phyloP scores from a whole-genome alignment of 2,113 vertebrate genomes.

The Heloderma charlesbogerti region DNA sequence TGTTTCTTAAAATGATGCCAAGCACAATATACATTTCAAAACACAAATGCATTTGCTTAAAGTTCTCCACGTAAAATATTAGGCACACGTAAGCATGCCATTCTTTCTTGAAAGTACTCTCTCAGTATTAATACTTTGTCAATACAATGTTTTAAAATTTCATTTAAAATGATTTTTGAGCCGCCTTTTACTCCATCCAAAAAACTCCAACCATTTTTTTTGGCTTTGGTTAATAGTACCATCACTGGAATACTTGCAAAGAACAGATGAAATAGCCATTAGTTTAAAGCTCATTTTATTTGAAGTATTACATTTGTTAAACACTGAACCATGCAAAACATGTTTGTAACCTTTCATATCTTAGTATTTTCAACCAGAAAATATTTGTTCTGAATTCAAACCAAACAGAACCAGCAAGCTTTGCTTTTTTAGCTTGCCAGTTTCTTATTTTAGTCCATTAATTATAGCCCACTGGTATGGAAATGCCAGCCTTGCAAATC shows the following conservation, averaged over 20 bases:
- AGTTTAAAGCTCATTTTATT: slow-evolving; percentile 28
- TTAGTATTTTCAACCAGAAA: neutral
- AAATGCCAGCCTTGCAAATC: neutral
- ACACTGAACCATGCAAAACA: slow-evolving; percentile 5
- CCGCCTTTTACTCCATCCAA: neutral
- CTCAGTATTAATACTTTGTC: neutral
- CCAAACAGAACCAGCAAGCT: neutral
- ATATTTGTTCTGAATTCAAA: neutral
- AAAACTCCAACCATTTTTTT: neutral
- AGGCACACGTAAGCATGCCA: neutral
- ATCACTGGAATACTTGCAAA: neutral
- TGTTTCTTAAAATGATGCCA: neutral
- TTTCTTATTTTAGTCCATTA: neutral
- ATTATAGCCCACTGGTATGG: neutral
- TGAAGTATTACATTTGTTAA: slow-evolving; percentile 2
- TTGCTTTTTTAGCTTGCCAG: neutral
- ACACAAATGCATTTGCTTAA: neutral
- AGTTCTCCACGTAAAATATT: neutral
- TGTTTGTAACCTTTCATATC: neutral
- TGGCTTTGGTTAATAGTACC: neutral
- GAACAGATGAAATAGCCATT: neutral
- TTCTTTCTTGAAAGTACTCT: neutral
- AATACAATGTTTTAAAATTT: neutral
- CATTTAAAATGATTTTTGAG: neutral
- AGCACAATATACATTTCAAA: neutral